Conservation (phyloP, 2,113 vertebrate species). For the Oriolus oriolus region DNA sequence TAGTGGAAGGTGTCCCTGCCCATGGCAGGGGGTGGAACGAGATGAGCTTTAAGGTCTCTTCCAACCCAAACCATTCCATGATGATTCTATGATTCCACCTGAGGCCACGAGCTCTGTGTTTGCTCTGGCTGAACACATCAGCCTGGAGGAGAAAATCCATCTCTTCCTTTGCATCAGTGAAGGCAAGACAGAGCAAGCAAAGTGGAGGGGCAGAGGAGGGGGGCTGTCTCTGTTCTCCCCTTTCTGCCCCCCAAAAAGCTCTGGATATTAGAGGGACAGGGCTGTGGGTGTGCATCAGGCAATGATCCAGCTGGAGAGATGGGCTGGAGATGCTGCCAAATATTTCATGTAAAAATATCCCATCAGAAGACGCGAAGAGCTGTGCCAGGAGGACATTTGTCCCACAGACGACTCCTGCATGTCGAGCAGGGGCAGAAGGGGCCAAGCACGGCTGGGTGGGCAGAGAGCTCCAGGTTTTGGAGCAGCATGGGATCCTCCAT, state of each 20-base stretch:
- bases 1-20: not conserved
- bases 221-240: not conserved
- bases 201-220: accelerated
- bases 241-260: not conserved
- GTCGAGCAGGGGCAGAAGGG: not conserved
- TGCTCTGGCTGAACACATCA: not conserved
- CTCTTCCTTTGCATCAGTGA: not conserved
- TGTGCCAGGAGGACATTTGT: not conserved
- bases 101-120: not conserved
- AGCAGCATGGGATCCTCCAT: not conserved
- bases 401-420: not conserved
- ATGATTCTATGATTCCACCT: not conserved
- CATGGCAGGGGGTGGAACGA: not conserved
- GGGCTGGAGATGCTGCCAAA: not conserved
- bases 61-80: not conserved
- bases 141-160: not conserved
- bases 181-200: not conserved
- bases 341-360: not conserved
- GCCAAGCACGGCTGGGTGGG: accelerated
- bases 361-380: not conserved
- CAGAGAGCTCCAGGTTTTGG: not conserved
- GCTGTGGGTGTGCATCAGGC: not conserved
- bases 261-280: not conserved
- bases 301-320: not conserved
- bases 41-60: not conserved